Evolutionary conservation across 2,797 vertebrate species (phyloP), one percentile per base, ranked within the genome.

Genomic region (Chiroxiphia lanceolata): DNA sequence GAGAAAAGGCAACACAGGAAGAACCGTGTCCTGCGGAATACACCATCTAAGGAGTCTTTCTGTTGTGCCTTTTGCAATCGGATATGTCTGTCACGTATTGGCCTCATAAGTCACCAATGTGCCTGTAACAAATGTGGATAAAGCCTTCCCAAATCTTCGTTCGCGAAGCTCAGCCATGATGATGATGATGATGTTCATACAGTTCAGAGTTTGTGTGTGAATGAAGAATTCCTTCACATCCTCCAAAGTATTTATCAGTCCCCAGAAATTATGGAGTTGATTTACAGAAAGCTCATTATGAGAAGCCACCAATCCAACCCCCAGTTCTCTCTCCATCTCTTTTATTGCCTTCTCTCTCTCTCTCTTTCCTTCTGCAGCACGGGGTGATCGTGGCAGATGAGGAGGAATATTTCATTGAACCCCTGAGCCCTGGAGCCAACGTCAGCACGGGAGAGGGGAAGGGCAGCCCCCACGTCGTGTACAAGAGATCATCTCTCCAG

Each of bases 391-490:
- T 99, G 64, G 98, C 99, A 7, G 99, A 98, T 11, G 99, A 99
- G 59, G 99, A 99, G 96, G 99, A 99, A 93, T 99, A 99, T 97
- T 98, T 99, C 96, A 99, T 99, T 38, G 99, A 99, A 96, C 99
- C 99, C 44, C 98, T 99, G 95, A 98, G 98, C 91, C 98, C 98
- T 1, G 97, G 98, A 82, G 97, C 98, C 95, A 99, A 99, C 65
- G 94, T 98, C 67, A 98, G 98, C 57, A 47, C 77, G 19, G 97
- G 97, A 1, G 98, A 98, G 95, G 97, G 98, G 87, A 99, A 98
- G 94, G 99, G 98, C 91, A 99, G 98, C 94, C 99, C 99, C 89
- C 99, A 99, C 79, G 99, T 99, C 84, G 99, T 99, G 45, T 99
- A 99, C 97, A 99, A 99, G 95, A 98, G 99, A 18, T 99, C 99